phyloP scores from a whole-genome alignment of 2,113 vertebrate genomes.

The Pelodiscus sinensis region DNA sequence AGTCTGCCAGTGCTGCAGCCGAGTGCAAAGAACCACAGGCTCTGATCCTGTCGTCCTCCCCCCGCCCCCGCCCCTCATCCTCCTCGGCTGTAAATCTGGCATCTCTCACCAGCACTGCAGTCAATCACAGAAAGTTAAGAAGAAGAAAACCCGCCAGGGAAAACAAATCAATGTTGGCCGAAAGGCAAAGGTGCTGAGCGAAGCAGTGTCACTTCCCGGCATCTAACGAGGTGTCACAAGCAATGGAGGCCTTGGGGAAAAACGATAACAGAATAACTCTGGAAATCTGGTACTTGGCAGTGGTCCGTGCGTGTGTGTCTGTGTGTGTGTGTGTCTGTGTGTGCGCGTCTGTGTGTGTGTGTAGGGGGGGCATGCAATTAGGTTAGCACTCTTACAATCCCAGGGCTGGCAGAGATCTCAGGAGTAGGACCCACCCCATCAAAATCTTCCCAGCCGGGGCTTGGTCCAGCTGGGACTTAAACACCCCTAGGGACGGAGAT shows the following conservation, averaged over 20 bases:
- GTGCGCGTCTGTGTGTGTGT: too few relatives aligned
- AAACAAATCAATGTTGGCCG: constrained; percentile 37
- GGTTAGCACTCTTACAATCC: background rate
- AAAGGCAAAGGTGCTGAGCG: constrained; percentile 21
- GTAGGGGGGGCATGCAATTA: background rate
- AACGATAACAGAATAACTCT: constrained; percentile 1
- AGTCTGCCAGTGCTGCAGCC: background rate
- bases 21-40: background rate
- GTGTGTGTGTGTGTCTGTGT: too few relatives aligned
- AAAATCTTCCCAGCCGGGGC: too few relatives aligned
- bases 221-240: constrained; percentile 21
- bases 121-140: constrained; percentile 8
- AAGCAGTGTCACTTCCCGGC: constrained; percentile 29
- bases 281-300: background rate
- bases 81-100: background rate
- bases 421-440: too few relatives aligned
- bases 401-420: too few relatives aligned
- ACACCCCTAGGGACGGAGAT: too few relatives aligned
- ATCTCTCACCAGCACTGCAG: constrained; percentile 1
- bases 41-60: background rate
- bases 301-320: background rate
- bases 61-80: background rate
- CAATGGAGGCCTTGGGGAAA: constrained; percentile 17
- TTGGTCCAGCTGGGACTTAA: too few relatives aligned
- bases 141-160: constrained; percentile 51